Conservation (phyloP, 2,888 invertebrate species). For the Acrobasis consociella region DNA sequence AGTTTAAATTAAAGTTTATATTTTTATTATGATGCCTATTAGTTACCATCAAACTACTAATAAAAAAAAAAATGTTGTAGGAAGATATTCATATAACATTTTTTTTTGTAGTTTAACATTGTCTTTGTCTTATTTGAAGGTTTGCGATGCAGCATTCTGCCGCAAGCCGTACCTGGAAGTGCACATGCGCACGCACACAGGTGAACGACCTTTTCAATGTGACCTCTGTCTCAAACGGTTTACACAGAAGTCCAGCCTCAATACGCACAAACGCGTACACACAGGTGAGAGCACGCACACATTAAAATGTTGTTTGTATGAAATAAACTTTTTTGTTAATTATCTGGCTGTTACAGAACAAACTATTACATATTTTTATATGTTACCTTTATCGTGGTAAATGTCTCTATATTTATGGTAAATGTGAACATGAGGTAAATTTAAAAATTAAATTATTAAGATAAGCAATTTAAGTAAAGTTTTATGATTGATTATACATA, state of each 20-base stretch:
- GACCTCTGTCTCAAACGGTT: conserved; percentile 89
- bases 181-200: conserved; percentile 91
- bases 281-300: conserved; percentile 74
- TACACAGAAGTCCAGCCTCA: conserved; percentile 90
- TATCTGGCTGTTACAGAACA: conserved; percentile 8
- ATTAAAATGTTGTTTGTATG: neutral
- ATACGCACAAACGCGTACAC: conserved; percentile 91
- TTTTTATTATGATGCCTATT: no score
- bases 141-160: conserved; percentile 90
- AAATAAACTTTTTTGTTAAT: neutral
- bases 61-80: no score
- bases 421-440: no score
- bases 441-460: no score
- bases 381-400: neutral
- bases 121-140: conserved; percentile 51
- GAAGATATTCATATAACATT: no score
- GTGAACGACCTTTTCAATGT: conserved; percentile 89
- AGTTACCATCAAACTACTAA: no score
- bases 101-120: neutral
- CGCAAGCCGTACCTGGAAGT: conserved; percentile 91
- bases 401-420: no score
- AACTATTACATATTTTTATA: neutral
- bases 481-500: no score
- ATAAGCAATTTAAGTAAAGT: no score
- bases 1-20: no score